Evolutionary conservation across 1,140 invertebrate genomes (phyloP), one percentile per base, ranked within the genome.

Genomic region (Solen grandis): DNA sequence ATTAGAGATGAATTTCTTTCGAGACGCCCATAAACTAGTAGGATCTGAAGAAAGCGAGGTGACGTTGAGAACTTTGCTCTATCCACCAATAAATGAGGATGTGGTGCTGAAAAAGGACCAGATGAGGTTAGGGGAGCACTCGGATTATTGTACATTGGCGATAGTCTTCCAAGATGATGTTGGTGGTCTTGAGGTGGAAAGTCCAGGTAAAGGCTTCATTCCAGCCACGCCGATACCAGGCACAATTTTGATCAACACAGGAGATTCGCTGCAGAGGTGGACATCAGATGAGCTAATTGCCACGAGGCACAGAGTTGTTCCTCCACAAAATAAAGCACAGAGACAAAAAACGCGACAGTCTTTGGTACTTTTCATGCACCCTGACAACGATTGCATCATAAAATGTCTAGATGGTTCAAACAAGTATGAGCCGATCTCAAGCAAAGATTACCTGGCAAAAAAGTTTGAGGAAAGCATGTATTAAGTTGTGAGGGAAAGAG

Each of bases 111-210:
- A 93, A 41, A 92, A 74, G 1, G 86, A 86, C 5, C 84, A 94
- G 79, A 94, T 94, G 31, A 93, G 95, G 38, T 96, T 95, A 66
- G 95, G 95, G 0, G 94, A 95, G 0, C 95, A 96, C 85, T 94
- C 94, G n/a, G 96, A 96, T 88, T 95, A 95, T 79, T 95, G 95
- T 76, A 95, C 95, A 36, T 95, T 96, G 89, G 96, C 95, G 33
- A 91, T 96, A 55, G 90, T 96, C 27, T 94, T 95, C 50, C 95
- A 96, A 92, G 94, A 93, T 70, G 83, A 87, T 88, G 88, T 89
- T 66, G 90, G 92, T 2, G 91, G 92, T 19, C 84, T 93, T 2
- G 89, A 93, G 88, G 92, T 93, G 22, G 2, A 59, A 19, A 70
- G 36, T 25, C 68, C 68, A 1, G 68, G 78, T 13, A 38, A 38